Evolutionary conservation across 1,140 invertebrate species (phyloP).

Genomic region (Oryzaephilus surinamensis): DNA sequence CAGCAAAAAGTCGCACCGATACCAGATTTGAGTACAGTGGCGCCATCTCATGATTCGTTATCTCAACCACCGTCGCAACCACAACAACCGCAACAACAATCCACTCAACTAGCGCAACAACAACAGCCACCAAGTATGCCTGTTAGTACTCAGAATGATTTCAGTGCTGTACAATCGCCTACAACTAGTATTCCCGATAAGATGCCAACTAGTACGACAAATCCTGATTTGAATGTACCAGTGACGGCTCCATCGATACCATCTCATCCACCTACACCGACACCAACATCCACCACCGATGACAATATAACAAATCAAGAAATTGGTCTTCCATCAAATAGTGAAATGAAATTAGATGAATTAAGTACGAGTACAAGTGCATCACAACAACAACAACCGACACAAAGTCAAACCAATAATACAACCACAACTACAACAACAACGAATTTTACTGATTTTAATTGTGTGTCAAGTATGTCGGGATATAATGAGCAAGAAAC

Average conservation of each 20-base stretch:
- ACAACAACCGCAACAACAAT: slow-evolving; percentile 13
- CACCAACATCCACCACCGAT: slow-evolving; percentile 35
- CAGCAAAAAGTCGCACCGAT: slow-evolving; percentile 8
- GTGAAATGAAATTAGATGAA: slow-evolving; percentile 28
- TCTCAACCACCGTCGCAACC: background rate
- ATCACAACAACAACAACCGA: slow-evolving; percentile 18
- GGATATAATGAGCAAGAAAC: slow-evolving; percentile 34
- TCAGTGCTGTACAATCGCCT: slow-evolving; percentile 28
- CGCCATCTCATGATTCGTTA: slow-evolving; percentile 9
- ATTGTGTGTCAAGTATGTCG: slow-evolving; percentile 29
- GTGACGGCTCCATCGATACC: slow-evolving; percentile 26
- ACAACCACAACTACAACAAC: slow-evolving; percentile 24
- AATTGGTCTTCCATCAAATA: slow-evolving; percentile 29
- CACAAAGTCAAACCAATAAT: slow-evolving; percentile 24
- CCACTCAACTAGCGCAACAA: slow-evolving; percentile 15
- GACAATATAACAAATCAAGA: slow-evolving; percentile 32
- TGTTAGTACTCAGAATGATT: slow-evolving; percentile 26
- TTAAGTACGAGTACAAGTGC: slow-evolving; percentile 20
- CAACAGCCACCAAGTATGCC: slow-evolving; percentile 24
- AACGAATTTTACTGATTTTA: slow-evolving; percentile 31
- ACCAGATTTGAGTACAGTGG: slow-evolving; percentile 4
- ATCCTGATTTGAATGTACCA: slow-evolving; percentile 25
- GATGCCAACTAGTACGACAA: slow-evolving; percentile 33
- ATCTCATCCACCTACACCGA: slow-evolving; percentile 35
- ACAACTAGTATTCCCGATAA: slow-evolving; percentile 34